These are phyloP conservation scores for Phyllostomus hastatus DNA, from an alignment of 2,113 vertebrate genomes.

Conservation along the genomic window DNA sequence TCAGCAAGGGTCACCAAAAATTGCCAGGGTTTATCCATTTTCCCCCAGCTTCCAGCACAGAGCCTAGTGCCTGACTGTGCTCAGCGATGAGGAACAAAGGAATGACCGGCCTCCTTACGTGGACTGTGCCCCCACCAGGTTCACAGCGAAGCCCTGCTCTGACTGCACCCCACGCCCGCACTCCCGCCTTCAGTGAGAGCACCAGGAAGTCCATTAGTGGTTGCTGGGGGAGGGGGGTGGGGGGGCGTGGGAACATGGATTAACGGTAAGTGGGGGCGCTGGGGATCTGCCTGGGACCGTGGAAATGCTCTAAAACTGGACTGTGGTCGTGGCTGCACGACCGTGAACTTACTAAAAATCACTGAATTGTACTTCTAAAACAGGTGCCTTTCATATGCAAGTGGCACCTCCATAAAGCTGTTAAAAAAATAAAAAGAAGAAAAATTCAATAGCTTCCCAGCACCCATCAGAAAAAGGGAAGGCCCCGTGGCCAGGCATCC, in stretches of 20 bases:
- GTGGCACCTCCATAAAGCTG: neutral
- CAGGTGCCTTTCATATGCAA: neutral
- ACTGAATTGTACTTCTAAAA: neutral
- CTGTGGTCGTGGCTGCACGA: neutral
- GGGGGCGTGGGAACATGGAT: neutral
- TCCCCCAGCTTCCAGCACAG: neutral
- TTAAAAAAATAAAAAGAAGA: neutral
- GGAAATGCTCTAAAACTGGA: neutral
- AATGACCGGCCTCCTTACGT: neutral
- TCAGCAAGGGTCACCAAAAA: rapidly evolving
- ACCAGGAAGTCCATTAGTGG: neutral
- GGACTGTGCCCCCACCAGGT: neutral
- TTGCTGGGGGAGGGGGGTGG: neutral
- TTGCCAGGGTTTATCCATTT: neutral
- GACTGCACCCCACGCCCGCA: rapidly evolving
- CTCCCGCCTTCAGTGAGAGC: rapidly evolving
- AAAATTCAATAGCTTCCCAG: neutral
- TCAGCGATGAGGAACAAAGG: neutral
- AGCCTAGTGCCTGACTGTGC: neutral
- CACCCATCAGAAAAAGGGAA: neutral
- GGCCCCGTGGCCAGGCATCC: neutral
- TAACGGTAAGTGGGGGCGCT: neutral
- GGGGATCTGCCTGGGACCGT: neutral
- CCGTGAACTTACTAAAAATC: neutral
- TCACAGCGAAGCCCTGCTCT: neutral